phyloP scores from a whole-genome alignment of 2,113 vertebrate genomes.

The Halcyon senegalensis region DNA sequence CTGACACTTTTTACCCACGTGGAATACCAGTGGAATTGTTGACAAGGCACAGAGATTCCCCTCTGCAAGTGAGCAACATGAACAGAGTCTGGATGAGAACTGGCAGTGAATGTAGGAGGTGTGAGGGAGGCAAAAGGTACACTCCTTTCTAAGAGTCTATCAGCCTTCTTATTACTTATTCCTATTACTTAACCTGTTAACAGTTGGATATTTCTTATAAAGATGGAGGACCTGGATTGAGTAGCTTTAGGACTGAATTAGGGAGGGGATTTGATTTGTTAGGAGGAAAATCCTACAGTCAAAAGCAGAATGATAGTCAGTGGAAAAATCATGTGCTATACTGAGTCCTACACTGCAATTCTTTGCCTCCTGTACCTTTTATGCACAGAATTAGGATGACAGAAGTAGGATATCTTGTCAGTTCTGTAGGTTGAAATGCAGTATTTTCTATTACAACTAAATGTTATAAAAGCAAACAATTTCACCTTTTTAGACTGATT shows the following conservation, averaged over 20 bases:
- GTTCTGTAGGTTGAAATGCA: neutral
- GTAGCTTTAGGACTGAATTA: neutral
- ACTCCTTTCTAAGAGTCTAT: neutral
- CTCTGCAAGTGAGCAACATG: neutral
- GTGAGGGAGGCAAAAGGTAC: neutral
- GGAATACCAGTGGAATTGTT: neutral
- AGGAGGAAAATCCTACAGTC: neutral
- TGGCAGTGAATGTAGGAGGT: neutral
- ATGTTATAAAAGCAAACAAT: neutral
- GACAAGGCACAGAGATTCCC: neutral
- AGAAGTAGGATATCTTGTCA: neutral
- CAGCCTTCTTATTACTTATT: neutral
- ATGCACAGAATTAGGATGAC: neutral
- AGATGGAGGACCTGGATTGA: neutral
- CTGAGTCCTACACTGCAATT: neutral
- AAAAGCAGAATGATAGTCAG: neutral
- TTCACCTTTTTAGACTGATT: neutral
- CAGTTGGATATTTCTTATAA: neutral
- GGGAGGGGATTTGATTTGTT: neutral
- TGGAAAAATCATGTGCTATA: neutral
- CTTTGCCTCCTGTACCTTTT: neutral
- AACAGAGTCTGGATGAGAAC: neutral
- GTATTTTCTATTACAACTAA: neutral
- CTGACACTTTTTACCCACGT: neutral
- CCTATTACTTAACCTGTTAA: neutral